Conservation (phyloP, 2,797 vertebrate species). For the Gouania willdenowi region DNA sequence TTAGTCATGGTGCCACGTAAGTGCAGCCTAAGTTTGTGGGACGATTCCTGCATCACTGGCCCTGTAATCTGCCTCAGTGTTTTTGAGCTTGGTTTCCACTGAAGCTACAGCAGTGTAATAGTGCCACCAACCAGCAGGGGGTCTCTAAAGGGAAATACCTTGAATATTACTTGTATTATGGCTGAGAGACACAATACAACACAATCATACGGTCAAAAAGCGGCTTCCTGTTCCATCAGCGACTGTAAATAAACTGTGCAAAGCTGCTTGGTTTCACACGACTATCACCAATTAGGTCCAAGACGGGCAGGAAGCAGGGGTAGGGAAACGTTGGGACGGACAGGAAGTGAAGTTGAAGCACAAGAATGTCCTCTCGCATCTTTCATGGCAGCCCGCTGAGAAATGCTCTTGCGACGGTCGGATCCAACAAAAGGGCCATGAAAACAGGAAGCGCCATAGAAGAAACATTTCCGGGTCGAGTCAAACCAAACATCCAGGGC, state of each 20-base stretch:
- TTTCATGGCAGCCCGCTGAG: constrained; percentile 8
- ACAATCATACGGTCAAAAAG: constrained; percentile 14
- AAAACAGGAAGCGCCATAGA: constrained; percentile 66
- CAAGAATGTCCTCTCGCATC: constrained; percentile 47
- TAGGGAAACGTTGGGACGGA: constrained; percentile 51
- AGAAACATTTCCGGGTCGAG: constrained; percentile 60
- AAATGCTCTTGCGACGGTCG: constrained; percentile 1
- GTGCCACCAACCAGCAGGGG: no score
- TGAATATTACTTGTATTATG: no score
- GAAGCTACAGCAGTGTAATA: no score
- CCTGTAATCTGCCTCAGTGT: no score
- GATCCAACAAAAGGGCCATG: constrained; percentile 43
- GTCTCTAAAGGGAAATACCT: no score
- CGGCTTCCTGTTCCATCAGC: constrained; percentile 28
- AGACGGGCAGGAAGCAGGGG: constrained; percentile 57
- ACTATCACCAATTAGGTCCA: constrained; percentile 26
- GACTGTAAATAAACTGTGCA: constrained; percentile 32
- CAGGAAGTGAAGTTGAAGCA: constrained; percentile 60
- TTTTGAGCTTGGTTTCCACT: no score
- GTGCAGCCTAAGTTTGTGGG: not conserved
- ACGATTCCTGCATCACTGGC: not conserved
- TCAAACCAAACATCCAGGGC: constrained; percentile 44
- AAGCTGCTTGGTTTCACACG: constrained; percentile 2
- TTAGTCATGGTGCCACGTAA: constrained; percentile 11
- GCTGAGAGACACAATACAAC: not conserved